Base-by-base conservation (phyloP, 2,113 vertebrate genomes). In the Rhabdornis inornatus region DNA sequence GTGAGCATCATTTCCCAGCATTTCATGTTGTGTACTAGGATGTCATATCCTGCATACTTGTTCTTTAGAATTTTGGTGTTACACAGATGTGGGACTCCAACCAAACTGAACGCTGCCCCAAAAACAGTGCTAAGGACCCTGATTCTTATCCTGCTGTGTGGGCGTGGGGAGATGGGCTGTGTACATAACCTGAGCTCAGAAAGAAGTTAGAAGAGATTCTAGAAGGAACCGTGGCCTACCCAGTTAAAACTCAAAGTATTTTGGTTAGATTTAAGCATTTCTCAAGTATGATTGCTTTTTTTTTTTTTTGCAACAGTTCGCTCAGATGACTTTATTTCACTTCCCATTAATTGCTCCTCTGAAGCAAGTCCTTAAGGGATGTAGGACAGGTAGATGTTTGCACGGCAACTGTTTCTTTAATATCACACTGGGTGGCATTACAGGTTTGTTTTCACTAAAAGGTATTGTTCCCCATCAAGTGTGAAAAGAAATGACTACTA, bases 361-460 rank as follows among this genome's bases (percentile, higher is more conserved):
- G 49, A 57, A 92, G 64, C 47, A 75, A 39, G 52, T 83, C 71
- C 28, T 80, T 71, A 49, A 56, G 40, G 68, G 70, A 27, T 50
- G 5, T 60, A 42, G 47, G 25, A 72, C 50, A 69, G 40, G 63
- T 45, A 66, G 68, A 5, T 88, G 78, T 86, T 95, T 95, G 75
- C 27, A 57, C 4, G 15, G 87, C 60, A 77, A 9, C 72, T 91
- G 56, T 69, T 63, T 83, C 83, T 92, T 91, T 77, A 15, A 0
- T 61, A 20, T 94, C 90, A 50, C 83, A 28, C 59, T 92, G 95
- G 77, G 64, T 95, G 84, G 83, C 89, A 88, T 93, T 87, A 47
- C 60, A 76, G 56, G 56, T 92, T 92, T 95, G 85, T 90, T 94
- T 95, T 96, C 83, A 76, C 63, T 83, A 39, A 75, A 81, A 95